Conservation (phyloP, 2,888 invertebrate species). For the Epinotia bilunana region DNA sequence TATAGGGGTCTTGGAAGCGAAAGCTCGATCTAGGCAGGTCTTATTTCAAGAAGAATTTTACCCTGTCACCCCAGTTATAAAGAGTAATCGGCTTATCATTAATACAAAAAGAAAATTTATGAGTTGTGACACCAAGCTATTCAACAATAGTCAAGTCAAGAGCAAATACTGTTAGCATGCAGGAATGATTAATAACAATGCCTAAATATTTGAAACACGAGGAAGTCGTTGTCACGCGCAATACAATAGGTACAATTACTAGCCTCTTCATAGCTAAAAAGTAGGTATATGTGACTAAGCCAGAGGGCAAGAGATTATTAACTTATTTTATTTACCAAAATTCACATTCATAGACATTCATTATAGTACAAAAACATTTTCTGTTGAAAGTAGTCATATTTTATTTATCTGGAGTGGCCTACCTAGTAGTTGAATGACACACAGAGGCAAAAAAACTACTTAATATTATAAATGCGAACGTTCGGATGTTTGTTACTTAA, state of each 20-base stretch:
- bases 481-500: too few species aligned
- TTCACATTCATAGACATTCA: neutral
- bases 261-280: slow-evolving; percentile 4
- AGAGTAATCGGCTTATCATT: neutral
- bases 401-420: too few species aligned
- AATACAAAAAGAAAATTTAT: neutral
- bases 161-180: slow-evolving; percentile 1
- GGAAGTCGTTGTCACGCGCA: slow-evolving; percentile 3
- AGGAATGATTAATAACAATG: slow-evolving; percentile 20
- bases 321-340: neutral
- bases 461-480: too few species aligned
- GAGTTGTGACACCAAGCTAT: neutral
- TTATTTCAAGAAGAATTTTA: too few species aligned
- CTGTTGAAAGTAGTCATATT: too few species aligned
- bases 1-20: too few species aligned
- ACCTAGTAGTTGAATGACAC: too few species aligned
- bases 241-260: neutral
- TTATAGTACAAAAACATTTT: neutral
- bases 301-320: neutral
- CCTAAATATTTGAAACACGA: slow-evolving; percentile 7
- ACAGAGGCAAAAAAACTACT: too few species aligned
- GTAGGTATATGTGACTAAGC: slow-evolving; percentile 5
- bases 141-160: neutral
- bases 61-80: too few species aligned
- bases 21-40: too few species aligned